Conservation (phyloP, 2,888 invertebrate genomes). For the Drosophila eohydei region DNA sequence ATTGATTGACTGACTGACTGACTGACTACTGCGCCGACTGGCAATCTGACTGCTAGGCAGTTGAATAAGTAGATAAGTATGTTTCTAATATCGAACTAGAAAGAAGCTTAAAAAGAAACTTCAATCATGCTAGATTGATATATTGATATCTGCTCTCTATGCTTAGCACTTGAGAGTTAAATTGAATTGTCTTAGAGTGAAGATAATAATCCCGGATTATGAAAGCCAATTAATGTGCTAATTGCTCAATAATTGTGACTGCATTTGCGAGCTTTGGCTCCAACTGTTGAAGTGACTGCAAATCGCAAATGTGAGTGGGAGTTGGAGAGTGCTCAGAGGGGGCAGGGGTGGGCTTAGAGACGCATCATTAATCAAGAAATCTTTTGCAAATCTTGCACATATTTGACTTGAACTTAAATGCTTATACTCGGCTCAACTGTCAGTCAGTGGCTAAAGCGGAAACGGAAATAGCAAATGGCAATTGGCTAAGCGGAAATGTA, state of each 20-base stretch:
- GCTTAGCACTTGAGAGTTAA: background rate
- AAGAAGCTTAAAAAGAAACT: too few relatives aligned
- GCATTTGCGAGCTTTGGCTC: slow-evolving; percentile 3
- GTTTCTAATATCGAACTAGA: background rate
- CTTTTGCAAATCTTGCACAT: slow-evolving; percentile 60
- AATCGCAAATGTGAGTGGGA: background rate
- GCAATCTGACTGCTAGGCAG: too few relatives aligned
- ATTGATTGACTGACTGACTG: background rate
- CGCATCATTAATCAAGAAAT: slow-evolving; percentile 61
- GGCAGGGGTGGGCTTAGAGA: background rate
- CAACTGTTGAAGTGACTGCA: background rate
- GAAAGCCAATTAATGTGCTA: background rate
- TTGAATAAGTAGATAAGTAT: too few relatives aligned
- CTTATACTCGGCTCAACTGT: slow-evolving; percentile 48
- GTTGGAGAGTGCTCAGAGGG: background rate
- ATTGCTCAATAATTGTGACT: slow-evolving; percentile 3
- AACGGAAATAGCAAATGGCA: slow-evolving; percentile 21
- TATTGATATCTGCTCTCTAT: background rate
- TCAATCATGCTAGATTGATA: background rate
- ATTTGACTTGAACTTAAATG: slow-evolving; percentile 61
- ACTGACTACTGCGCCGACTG: background rate
- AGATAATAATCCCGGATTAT: background rate
- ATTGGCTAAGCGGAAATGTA: slow-evolving; percentile 48
- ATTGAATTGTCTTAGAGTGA: background rate
- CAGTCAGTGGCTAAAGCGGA: slow-evolving; percentile 30